phyloP scores from a whole-genome alignment of 2,888 invertebrate genomes.

The Palloptera scutellata region DNA sequence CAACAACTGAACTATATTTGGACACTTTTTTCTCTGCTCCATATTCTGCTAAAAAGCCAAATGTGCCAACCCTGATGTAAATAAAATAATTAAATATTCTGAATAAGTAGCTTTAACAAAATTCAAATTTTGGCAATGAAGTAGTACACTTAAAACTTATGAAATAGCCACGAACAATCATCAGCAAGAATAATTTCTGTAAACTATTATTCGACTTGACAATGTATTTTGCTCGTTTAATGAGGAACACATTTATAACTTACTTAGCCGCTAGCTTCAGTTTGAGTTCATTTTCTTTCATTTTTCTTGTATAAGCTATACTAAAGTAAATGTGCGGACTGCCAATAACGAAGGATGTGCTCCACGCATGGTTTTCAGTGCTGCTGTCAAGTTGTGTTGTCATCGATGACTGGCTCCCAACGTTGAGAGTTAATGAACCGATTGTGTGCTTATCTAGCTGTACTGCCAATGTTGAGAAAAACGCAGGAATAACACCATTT shows the following conservation, averaged over 20 bases:
- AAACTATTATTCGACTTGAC: too few relatives aligned
- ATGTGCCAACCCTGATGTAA: conserved; percentile 78
- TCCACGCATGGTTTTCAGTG: conserved; percentile 73
- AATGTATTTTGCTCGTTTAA: not conserved
- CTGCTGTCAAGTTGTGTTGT: conserved; percentile 83
- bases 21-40: conserved; percentile 93
- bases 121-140: too few relatives aligned
- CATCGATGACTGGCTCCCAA: conserved; percentile 76
- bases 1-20: conserved; percentile 86
- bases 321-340: conserved; percentile 80
- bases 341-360: conserved; percentile 82
- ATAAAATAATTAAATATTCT: not conserved
- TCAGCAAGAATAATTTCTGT: too few relatives aligned
- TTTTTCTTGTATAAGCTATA: conserved; percentile 79
- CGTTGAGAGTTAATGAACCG: conserved; percentile 86
- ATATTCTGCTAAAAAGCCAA: conserved; percentile 87
- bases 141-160: too few relatives aligned
- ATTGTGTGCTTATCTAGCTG: conserved; percentile 88
- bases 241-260: conserved; percentile 62
- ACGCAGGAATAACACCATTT: conserved; percentile 77
- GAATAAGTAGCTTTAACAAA: not conserved
- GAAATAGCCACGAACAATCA: too few relatives aligned
- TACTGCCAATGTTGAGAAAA: conserved; percentile 81
- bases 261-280: conserved; percentile 81
- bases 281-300: conserved; percentile 81